Conservation (phyloP, 1,140 invertebrate genomes). For the Zaprionus ornatus region DNA sequence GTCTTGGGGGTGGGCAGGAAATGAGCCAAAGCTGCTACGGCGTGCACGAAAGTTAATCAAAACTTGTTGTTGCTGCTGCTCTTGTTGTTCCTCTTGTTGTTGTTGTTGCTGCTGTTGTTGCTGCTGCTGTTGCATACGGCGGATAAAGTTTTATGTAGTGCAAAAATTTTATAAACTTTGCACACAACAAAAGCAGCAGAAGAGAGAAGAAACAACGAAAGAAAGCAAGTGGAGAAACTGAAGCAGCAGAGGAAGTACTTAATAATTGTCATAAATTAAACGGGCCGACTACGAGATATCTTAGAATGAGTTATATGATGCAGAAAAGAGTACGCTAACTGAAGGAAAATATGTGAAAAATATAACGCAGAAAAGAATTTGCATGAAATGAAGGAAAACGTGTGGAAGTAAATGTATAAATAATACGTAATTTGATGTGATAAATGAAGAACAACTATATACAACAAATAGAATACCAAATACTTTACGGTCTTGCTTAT, state of each 20-base stretch:
- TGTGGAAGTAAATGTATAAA: neutral
- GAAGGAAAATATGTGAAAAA: neutral
- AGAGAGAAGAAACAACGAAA: slow-evolving; percentile 9
- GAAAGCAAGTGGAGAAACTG: neutral
- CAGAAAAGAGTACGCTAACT: neutral
- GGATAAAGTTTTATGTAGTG: slow-evolving; percentile 66
- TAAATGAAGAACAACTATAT: neutral
- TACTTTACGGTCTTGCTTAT: no score
- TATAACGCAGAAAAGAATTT: neutral
- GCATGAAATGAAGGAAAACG: neutral
- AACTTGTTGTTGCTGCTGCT: slow-evolving; percentile 46
- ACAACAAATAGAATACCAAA: neutral
- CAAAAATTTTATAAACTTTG: slow-evolving; percentile 60
- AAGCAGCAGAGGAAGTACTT: slow-evolving; percentile 10
- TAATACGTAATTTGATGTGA: neutral
- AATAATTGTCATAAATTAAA: neutral
- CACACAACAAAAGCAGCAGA: slow-evolving; percentile 32
- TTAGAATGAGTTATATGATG: neutral
- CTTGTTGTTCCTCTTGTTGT: slow-evolving; percentile 1
- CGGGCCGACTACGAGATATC: neutral
- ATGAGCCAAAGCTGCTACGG: slow-evolving; percentile 57
- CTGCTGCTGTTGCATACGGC: slow-evolving; percentile 33
- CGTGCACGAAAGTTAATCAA: slow-evolving; percentile 62
- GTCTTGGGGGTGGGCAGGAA: slow-evolving; percentile 37
- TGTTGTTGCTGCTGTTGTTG: slow-evolving; percentile 19